Percentiles rank a stretch among this genome's conserved stretches.
These are phyloP conservation scores for Erebia ligea DNA, from an alignment of 2,888 invertebrate species.

Conservation along the genomic window DNA sequence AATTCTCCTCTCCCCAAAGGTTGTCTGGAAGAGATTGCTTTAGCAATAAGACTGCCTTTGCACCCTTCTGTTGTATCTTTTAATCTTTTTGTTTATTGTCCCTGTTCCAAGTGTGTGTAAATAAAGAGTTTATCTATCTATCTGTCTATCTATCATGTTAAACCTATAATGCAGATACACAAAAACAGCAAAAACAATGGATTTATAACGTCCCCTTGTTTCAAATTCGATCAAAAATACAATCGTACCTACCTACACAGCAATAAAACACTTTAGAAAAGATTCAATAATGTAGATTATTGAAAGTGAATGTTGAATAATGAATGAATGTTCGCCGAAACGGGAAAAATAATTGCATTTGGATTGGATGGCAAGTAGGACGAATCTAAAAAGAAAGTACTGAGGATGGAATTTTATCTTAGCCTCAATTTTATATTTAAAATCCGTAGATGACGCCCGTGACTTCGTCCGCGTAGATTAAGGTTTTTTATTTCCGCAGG, in stretches of 20 bases:
- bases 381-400: background rate
- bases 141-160: no score
- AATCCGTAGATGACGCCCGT: background rate
- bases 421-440: constrained; percentile 7
- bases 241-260: background rate
- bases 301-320: constrained; percentile 15
- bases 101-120: no score
- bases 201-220: background rate
- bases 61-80: no score
- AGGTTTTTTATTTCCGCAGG: no score
- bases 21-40: no score
- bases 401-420: background rate
- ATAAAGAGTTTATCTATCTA: no score
- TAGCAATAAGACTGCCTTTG: no score
- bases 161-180: no score
- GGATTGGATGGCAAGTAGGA: background rate
- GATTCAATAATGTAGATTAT: constrained; percentile 14
- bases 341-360: constrained; percentile 7
- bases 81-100: no score
- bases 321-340: constrained; percentile 12
- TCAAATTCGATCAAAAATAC: background rate
- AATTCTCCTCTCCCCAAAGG: no score
- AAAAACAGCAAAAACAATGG: no score
- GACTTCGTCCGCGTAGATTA: no score
- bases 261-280: background rate